Evolutionary conservation across 2,113 vertebrate species (phyloP), one percentile per base, ranked within the genome.

Genomic region (Brienomyrus longianalis): DNA sequence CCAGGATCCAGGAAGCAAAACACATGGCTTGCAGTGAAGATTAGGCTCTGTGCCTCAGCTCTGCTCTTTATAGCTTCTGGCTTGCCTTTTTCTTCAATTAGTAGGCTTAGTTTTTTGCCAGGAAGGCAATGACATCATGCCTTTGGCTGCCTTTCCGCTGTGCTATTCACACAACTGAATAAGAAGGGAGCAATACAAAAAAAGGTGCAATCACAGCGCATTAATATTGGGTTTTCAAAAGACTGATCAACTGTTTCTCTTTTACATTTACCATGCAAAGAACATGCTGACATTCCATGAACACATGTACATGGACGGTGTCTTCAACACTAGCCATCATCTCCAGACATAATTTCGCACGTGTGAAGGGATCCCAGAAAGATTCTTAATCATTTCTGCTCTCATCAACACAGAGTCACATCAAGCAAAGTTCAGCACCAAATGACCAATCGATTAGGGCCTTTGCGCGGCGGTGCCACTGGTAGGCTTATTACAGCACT

Each of bases 61-160:
- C 88, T 48, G 88, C 56, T 91, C 66, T 39, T 11, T 43, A 93
- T 91, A 90, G 90, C 39, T 66, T 52, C 52, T 54, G 11, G 19
- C 89, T 86, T 93, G 27, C 77, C 89, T 11, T n/a, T 92, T 88
- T 90, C 92, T 92, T 93, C 93, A 91, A 92, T 80, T 80, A 80
- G 31, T 80, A 19, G 35, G 19, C 17, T 19, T 80, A 2, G 31
- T 74, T 80, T 15, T 21, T 80, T 43, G 35, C 17, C 31, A 80
- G 35, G 6, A 80, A 80, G 35, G 17, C 74, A 80, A 39, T 80
- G 31, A 80, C 35, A 43, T 80, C 35, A 80, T 80, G 74, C 74
- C 35, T 80, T 43, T 80, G 35, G 74, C 74, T 80, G 74, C 13
- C 39, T 5, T 43, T 80, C 4, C 15, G 11, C 74, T 43, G 74